Percentiles rank a stretch among this genome's conserved stretches.
Conservation (phyloP, 2,888 invertebrate genomes). For the Anodontia alba region DNA sequence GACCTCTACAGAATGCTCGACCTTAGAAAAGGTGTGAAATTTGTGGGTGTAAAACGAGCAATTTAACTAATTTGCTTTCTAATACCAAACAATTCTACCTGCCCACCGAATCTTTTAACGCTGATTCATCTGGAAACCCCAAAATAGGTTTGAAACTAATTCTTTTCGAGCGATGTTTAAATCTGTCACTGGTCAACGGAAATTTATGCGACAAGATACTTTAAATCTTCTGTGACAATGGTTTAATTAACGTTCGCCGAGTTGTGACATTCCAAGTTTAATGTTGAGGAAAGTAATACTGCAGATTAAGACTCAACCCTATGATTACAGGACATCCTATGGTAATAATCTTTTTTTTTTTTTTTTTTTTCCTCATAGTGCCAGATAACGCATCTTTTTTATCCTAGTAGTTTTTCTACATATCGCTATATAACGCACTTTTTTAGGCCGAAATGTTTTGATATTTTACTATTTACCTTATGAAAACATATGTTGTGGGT, state of each 20-base stretch:
- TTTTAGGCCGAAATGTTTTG: too few species aligned
- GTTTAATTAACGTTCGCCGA: not conserved
- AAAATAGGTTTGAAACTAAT: not conserved
- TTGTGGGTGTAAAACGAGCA: slow-evolving; percentile 5
- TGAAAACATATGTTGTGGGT: too few species aligned
- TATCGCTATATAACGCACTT: too few species aligned
- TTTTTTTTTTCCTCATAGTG: too few species aligned
- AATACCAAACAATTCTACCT: not conserved
- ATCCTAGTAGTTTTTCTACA: too few species aligned
- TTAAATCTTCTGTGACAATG: not conserved
- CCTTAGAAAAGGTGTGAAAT: not conserved
- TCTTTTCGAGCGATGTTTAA: not conserved
- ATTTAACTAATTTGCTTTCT: slow-evolving; percentile 9
- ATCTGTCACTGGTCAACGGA: not conserved
- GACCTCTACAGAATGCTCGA: not conserved
- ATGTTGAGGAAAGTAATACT: not conserved
- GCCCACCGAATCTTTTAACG: not conserved
- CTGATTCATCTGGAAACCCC: not conserved
- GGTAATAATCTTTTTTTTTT: too few species aligned
- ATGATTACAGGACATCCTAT: not conserved
- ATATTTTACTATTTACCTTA: too few species aligned
- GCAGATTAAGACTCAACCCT: not conserved
- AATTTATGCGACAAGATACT: not conserved
- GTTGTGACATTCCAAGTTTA: not conserved
- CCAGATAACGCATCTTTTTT: too few species aligned